These are phyloP conservation scores for Cydia splendana DNA, from an alignment of 1,140 invertebrate genomes.

Conservation along the genomic window DNA sequence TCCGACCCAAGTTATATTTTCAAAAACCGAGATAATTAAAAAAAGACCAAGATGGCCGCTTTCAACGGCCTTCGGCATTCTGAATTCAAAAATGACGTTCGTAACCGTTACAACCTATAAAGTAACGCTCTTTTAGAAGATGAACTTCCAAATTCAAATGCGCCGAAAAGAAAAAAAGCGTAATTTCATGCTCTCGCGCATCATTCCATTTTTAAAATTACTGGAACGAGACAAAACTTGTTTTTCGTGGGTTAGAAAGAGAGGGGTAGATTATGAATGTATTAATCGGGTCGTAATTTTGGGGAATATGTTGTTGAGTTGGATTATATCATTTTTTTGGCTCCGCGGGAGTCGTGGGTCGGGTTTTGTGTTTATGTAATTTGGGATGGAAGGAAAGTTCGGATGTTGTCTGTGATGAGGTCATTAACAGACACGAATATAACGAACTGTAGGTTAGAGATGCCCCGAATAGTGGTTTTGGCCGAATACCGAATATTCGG, in stretches of 20 bases:
- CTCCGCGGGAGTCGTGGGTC: background rate
- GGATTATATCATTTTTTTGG: slow-evolving; percentile 27
- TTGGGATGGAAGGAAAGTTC: background rate
- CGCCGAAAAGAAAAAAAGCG: slow-evolving; percentile 69
- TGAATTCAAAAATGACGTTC: background rate
- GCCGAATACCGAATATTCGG: too few relatives aligned
- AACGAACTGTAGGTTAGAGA: too few relatives aligned
- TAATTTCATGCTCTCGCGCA: slow-evolving; percentile 74
- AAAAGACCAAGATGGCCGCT: slow-evolving; percentile 68
- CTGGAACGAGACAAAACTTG: slow-evolving; percentile 48
- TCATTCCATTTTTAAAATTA: slow-evolving; percentile 75
- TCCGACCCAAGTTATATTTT: slow-evolving; percentile 42
- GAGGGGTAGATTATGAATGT: slow-evolving; percentile 67
- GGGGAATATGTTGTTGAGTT: slow-evolving; percentile 62
- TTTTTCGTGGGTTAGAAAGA: slow-evolving; percentile 42
- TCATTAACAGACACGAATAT: background rate
- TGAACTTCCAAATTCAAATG: slow-evolving; percentile 71
- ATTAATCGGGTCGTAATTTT: slow-evolving; percentile 75
- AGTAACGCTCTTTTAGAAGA: slow-evolving; percentile 39
- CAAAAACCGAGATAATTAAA: slow-evolving; percentile 65
- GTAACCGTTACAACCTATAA: too few relatives aligned
- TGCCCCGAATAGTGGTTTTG: too few relatives aligned
- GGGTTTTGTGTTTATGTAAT: slow-evolving; percentile 21
- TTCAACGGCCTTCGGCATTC: slow-evolving; percentile 57
- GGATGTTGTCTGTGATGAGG: background rate